Evolutionary conservation across 2,888 invertebrate genomes (phyloP).

Genomic region (Papilio protenor): DNA sequence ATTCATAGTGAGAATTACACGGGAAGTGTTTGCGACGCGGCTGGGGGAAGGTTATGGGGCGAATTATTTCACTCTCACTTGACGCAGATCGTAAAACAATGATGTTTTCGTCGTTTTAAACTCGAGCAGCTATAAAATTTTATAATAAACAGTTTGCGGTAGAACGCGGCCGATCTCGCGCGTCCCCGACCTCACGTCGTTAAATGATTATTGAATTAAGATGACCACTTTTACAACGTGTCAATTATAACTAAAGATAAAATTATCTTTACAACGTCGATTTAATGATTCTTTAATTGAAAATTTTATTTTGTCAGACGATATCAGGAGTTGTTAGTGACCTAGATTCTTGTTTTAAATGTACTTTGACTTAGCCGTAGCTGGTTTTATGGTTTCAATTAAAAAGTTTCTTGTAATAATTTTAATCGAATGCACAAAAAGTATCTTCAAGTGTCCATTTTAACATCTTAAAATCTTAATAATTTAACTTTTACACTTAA

Average conservation of each 20-base stretch:
- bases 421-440: background rate
- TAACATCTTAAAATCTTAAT: background rate
- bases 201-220: slow-evolving; percentile 32
- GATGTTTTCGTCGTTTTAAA: slow-evolving; percentile 51
- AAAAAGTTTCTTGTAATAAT: slow-evolving; percentile 1
- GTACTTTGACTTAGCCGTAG: background rate
- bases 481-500: too few relatives aligned
- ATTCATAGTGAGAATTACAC: slow-evolving; percentile 56
- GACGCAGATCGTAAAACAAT: slow-evolving; percentile 53
- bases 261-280: slow-evolving; percentile 2
- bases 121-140: slow-evolving; percentile 48
- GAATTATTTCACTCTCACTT: slow-evolving; percentile 51
- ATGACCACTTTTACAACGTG: slow-evolving; percentile 15
- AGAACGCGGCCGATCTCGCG: slow-evolving; percentile 16
- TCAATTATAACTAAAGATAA: slow-evolving; percentile 17
- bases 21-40: slow-evolving; percentile 47
- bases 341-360: slow-evolving; percentile 9
- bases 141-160: slow-evolving; percentile 46
- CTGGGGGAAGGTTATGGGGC: slow-evolving; percentile 49
- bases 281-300: slow-evolving; percentile 21
- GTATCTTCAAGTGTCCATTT: background rate
- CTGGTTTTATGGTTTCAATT: slow-evolving; percentile 9
- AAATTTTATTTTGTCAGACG: slow-evolving; percentile 11
- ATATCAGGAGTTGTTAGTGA: slow-evolving; percentile 1
- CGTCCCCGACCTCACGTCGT: slow-evolving; percentile 1